Evolutionary conservation across 2,888 invertebrate species (phyloP), one percentile per base, ranked within the genome.

Genomic region (Agonopterix heracliana): DNA sequence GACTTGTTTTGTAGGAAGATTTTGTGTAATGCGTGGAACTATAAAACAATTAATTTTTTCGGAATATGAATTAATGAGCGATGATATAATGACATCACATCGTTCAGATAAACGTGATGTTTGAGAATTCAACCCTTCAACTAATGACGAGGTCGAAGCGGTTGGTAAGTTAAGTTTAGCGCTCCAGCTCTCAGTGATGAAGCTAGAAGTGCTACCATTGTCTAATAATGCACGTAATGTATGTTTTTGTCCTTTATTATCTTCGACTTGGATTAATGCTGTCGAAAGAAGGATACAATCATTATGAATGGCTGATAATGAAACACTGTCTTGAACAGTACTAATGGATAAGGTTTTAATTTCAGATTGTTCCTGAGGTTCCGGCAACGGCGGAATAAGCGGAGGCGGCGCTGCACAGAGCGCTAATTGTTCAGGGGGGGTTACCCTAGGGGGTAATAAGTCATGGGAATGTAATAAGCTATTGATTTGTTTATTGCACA

Each of bases 151-250:
- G 14, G 52, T 52, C 10, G 42, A 41, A 40, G 42, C 42, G 34
- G 12, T 48, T 34, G 46, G 48, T 12, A 48, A 36, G 8, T 36
- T 36, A 17, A 47, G 17, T 36, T 47, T 9, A 8, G 10, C n/a
- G 17, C 17, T 14, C 9, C 41, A 35, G 1, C 9, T 42, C 13
- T 48, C 38, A 8, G 51, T 54, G 1, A 54, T 46, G 40, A 53
- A 56, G 12, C 52, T 46, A 8, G 53, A 45, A 2, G 53, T 53
- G 43, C 49, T 51, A 1, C 55, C 52, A 36, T 44, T 54, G 43
- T 52, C 54, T 12, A 54, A 41, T 14, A 54, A 13, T 0, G 51
- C 34, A 2, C 49, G 38, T 1, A 50, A 46, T 34, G 34, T 34
- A 8, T 48, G 49, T 8, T 9, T 38, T 13, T 50, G 34, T 1